Conservation (phyloP, 2,113 vertebrate genomes). For the Gymnobelideus leadbeateri region DNA sequence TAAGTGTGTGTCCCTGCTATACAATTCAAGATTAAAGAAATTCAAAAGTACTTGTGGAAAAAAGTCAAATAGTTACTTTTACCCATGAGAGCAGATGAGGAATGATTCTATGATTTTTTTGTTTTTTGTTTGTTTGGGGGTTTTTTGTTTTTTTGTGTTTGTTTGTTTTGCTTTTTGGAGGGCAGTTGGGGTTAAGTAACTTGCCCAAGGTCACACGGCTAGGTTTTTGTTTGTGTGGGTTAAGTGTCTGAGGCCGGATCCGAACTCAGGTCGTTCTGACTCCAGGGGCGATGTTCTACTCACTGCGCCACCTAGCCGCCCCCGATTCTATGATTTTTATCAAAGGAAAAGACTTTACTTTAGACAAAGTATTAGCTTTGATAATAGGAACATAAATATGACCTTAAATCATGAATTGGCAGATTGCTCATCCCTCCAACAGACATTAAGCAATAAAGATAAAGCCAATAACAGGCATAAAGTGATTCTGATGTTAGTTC, state of each 20-base stretch:
- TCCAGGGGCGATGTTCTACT: too few species aligned
- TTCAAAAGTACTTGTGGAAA: not conserved
- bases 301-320: too few species aligned
- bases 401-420: constrained; percentile 17
- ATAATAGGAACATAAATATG: constrained; percentile 28
- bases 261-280: too few species aligned
- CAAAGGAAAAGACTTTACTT: constrained; percentile 37
- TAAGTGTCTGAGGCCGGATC: too few species aligned
- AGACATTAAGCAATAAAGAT: constrained; percentile 18
- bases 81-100: not conserved
- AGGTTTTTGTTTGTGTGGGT: too few species aligned
- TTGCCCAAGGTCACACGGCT: too few species aligned
- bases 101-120: constrained; percentile 5
- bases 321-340: constrained; percentile 51
- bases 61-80: not conserved
- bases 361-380: constrained; percentile 47
- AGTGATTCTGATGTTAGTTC: constrained; percentile 54
- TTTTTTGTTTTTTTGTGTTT: too few species aligned
- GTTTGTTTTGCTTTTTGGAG: too few species aligned
- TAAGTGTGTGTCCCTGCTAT: not conserved
- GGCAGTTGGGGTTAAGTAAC: too few species aligned
- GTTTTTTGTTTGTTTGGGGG: too few species aligned
- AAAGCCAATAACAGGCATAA: constrained; percentile 42
- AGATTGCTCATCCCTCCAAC: constrained; percentile 39
- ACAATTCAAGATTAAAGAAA: not conserved